Percentiles rank a stretch among this genome's conserved stretches.
These are phyloP conservation scores for Alviniconcha strummeri DNA, from an alignment of 2,888 invertebrate genomes.

Conservation along the genomic window DNA sequence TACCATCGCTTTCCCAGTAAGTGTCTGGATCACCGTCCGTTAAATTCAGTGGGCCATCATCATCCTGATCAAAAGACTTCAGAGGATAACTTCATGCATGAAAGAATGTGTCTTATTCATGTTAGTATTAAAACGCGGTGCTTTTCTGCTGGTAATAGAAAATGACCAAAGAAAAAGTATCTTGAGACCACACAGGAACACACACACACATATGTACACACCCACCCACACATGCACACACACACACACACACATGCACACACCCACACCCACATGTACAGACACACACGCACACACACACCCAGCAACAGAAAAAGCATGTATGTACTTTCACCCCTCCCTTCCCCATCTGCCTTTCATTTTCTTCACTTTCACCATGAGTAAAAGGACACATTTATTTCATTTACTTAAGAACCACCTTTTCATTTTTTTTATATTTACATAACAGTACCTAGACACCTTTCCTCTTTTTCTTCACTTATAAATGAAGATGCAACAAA, in stretches of 20 bases:
- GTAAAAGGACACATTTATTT: too few species aligned
- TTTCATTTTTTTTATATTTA: too few species aligned
- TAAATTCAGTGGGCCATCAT: constrained; percentile 65
- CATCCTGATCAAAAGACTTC: constrained; percentile 52
- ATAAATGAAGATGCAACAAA: too few species aligned
- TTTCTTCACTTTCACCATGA: too few species aligned
- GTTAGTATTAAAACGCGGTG: too few species aligned
- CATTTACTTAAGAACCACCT: too few species aligned
- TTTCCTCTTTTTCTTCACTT: too few species aligned
- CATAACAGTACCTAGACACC: too few species aligned
- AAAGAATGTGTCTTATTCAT: too few species aligned
- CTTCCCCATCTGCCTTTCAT: too few species aligned
- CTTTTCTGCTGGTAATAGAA: background rate
- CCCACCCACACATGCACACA: background rate
- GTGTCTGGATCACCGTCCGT: constrained; percentile 71
- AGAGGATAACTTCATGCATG: too few species aligned
- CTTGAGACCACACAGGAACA: background rate
- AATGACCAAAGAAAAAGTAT: background rate
- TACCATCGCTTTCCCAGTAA: constrained; percentile 73
- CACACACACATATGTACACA: background rate
- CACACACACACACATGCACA: background rate
- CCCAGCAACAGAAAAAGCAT: background rate
- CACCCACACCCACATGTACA: background rate
- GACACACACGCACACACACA: background rate
- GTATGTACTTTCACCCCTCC: too few species aligned